Conservation (phyloP, 2,113 vertebrate genomes). For the Crotophaga sulcirostris region DNA sequence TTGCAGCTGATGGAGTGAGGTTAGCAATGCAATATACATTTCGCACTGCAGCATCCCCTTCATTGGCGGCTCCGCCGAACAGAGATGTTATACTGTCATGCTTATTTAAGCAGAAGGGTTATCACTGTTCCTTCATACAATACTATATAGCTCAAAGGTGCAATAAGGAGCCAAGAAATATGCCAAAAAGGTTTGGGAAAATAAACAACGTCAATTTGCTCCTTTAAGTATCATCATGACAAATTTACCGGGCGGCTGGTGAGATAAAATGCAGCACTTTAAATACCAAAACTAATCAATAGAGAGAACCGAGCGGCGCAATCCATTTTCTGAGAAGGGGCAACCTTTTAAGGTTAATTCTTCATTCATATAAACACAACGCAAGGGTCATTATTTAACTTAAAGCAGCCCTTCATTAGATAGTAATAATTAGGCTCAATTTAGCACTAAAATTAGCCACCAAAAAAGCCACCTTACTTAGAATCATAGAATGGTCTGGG, state of each 20-base stretch:
- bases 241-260: slow-evolving; percentile 38
- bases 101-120: slow-evolving; percentile 55
- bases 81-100: background rate
- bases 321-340: slow-evolving; percentile 58
- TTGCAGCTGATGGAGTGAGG: background rate
- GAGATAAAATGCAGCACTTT: slow-evolving; percentile 69
- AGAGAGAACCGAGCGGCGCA: background rate
- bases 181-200: slow-evolving; percentile 26
- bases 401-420: background rate
- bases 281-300: slow-evolving; percentile 48
- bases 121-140: slow-evolving; percentile 34
- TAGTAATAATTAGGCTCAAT: background rate
- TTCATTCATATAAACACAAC: background rate
- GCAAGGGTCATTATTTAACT: background rate
- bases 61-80: background rate
- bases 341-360: slow-evolving; percentile 37
- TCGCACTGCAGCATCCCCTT: background rate
- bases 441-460: background rate
- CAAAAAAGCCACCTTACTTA: background rate
- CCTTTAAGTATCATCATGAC: slow-evolving; percentile 55
- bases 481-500: too few relatives aligned
- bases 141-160: slow-evolving; percentile 28
- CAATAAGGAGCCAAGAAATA: slow-evolving; percentile 19
- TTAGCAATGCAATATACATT: background rate
- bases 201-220: slow-evolving; percentile 55